Base-by-base conservation (phyloP, 2,888 invertebrate genomes). In the Patella pellucida region DNA sequence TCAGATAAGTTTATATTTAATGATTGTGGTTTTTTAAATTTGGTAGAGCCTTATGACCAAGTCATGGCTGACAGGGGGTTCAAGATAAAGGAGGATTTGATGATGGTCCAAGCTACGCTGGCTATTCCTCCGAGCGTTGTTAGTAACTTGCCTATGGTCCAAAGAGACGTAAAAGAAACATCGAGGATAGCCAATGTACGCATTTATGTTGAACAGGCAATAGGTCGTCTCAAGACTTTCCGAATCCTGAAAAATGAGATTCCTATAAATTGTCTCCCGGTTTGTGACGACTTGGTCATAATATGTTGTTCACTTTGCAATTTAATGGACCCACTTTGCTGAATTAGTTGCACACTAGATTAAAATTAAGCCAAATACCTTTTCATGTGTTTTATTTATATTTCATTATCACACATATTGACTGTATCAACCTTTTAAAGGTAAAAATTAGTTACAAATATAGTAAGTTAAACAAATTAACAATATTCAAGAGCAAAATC, bases 31-130 rank as follows among this genome's bases (percentile, higher is more conserved):
- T 75, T 80, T 56, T 67, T 78, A 4, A 56, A 72, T 16, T 52
- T 70, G 5, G 16, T 81, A 14, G 75, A 80, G 16, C 78, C 76
- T 5, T 62, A 72, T 72, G 82, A 82, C 69, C 72, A 76, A 23
- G 70, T 79, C 14, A 75, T 81, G 77, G 79, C 82, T n/a, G 79
- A 82, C 68, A 68, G 76, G 23, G 78, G 80, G 2, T 80, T 81
- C 52, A 75, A 73, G 16, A 76, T 81, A n/a, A 50, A 27, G 19
- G 77, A 78, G 0, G 77, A 76, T 11, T n/a, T 81, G 14, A 52
- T 72, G 54, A 27, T 68, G 2, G 19, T 56, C 1, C 71, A 73
- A 27, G 78, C 76, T 15, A 73, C 16, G 15, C 71, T 81, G 7
- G 56, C 68, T 14, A 80, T 81, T n/a, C 78, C 76, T 1, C 76